Conservation (phyloP, 2,113 vertebrate genomes). For the Hepsetus odoe region DNA sequence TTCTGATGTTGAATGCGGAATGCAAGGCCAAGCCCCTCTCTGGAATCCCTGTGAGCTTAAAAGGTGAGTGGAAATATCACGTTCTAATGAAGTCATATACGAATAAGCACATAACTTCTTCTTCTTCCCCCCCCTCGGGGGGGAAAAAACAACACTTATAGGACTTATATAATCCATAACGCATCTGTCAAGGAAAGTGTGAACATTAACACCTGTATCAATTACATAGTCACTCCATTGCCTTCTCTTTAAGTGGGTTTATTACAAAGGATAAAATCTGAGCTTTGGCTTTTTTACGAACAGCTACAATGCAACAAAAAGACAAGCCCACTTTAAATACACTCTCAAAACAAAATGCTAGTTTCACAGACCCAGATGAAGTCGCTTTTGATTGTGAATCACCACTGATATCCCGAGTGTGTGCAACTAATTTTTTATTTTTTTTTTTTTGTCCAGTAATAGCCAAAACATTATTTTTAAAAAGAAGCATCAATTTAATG, state of each 20-base stretch:
- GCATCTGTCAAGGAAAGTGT: not conserved
- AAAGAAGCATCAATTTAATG: too few relatives aligned
- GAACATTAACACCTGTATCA: not conserved
- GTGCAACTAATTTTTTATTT: too few relatives aligned
- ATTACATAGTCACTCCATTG: not conserved
- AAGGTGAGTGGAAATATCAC: slow-evolving; percentile 24
- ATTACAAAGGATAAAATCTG: not conserved
- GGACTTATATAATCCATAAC: not conserved
- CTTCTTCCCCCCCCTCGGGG: not conserved
- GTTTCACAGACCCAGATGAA: not conserved
- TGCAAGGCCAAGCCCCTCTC: slow-evolving; percentile 51
- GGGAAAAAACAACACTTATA: too few relatives aligned
- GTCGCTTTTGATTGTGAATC: not conserved
- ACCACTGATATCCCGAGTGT: too few relatives aligned
- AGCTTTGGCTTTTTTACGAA: not conserved
- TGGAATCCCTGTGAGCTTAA: slow-evolving; percentile 25
- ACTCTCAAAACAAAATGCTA: too few relatives aligned
- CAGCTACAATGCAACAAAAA: not conserved
- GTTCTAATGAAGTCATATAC: not conserved
- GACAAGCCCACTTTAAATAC: not conserved
- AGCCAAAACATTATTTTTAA: too few relatives aligned
- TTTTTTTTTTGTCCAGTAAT: too few relatives aligned
- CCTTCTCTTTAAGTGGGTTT: not conserved
- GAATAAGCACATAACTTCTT: not conserved
- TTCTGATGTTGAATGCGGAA: slow-evolving; percentile 60